These are phyloP conservation scores for Cylas formicarius DNA, from an alignment of 1,140 invertebrate species.

Conservation along the genomic window DNA sequence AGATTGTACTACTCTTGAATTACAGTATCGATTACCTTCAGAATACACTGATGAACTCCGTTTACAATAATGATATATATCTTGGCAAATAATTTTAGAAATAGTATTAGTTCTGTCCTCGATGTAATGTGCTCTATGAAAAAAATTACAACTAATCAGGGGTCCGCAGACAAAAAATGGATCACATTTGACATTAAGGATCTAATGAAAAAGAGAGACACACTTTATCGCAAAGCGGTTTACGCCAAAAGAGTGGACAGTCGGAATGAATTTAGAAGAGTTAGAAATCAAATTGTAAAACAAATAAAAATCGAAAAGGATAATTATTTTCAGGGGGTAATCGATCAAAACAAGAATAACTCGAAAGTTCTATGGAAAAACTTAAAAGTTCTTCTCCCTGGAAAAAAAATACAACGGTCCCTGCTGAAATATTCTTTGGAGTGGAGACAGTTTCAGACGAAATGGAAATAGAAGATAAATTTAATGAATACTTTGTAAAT, in stretches of 20 bases:
- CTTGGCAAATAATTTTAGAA: background rate
- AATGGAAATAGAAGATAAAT: too few species aligned
- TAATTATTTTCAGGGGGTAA: background rate
- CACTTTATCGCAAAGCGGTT: constrained; percentile 1
- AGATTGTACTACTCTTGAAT: background rate
- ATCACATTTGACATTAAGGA: constrained; percentile 1
- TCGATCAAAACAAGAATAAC: background rate
- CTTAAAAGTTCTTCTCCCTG: background rate
- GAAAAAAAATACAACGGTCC: background rate
- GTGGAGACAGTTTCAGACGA: too few species aligned
- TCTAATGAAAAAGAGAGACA: background rate
- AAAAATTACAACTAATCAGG: background rate
- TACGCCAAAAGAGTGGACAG: background rate
- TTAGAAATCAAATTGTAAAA: constrained; percentile 3
- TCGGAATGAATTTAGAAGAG: constrained; percentile 1
- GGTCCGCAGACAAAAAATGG: constrained; percentile 1
- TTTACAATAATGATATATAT: constrained; percentile 4
- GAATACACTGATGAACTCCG: background rate
- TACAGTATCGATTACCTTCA: background rate
- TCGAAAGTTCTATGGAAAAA: constrained; percentile 1
- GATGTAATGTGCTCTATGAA: background rate
- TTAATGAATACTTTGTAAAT: too few species aligned
- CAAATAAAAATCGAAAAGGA: constrained; percentile 4
- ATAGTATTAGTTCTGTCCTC: background rate
- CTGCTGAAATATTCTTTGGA: too few species aligned